Evolutionary conservation across 2,888 invertebrate genomes (phyloP).

Genomic region (Ormyrus thymus): DNA sequence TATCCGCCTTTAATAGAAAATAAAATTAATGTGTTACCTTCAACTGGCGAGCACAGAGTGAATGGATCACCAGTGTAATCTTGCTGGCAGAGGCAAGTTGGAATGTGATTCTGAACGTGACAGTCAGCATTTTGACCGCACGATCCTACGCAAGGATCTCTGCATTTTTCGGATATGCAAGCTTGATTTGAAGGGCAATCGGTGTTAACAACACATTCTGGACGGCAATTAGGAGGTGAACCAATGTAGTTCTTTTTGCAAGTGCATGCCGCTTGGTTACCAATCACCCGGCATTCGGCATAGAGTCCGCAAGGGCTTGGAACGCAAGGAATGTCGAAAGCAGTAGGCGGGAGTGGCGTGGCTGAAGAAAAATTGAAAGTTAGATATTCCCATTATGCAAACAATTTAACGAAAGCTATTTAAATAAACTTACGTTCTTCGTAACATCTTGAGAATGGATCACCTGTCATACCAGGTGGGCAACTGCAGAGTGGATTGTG

Average conservation of each 20-base stretch:
- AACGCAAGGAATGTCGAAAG: constrained; percentile 80
- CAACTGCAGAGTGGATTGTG: constrained; percentile 91
- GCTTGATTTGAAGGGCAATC: constrained; percentile 82
- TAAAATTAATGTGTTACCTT: constrained; percentile 57
- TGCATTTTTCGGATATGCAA: constrained; percentile 84
- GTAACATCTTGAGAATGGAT: constrained; percentile 86
- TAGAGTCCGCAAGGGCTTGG: constrained; percentile 85
- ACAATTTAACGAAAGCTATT: neutral
- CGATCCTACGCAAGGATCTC: constrained; percentile 83
- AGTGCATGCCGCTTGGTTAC: constrained; percentile 80
- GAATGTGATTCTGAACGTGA: constrained; percentile 82
- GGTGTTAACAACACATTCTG: constrained; percentile 80
- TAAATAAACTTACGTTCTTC: constrained; percentile 72
- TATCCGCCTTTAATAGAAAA: neutral
- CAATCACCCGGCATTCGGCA: constrained; percentile 80
- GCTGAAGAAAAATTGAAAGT: constrained; percentile 48
- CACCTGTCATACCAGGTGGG: constrained; percentile 83
- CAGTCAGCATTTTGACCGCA: constrained; percentile 85
- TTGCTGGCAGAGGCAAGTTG: constrained; percentile 80
- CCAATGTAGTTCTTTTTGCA: constrained; percentile 82
- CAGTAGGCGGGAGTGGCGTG: constrained; percentile 60
- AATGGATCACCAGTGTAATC: constrained; percentile 83
- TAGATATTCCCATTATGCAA: neutral
- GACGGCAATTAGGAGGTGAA: constrained; percentile 82
- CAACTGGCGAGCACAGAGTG: constrained; percentile 77